These are phyloP conservation scores for Athene noctua DNA, from an alignment of 2,113 vertebrate species.

Conservation along the genomic window DNA sequence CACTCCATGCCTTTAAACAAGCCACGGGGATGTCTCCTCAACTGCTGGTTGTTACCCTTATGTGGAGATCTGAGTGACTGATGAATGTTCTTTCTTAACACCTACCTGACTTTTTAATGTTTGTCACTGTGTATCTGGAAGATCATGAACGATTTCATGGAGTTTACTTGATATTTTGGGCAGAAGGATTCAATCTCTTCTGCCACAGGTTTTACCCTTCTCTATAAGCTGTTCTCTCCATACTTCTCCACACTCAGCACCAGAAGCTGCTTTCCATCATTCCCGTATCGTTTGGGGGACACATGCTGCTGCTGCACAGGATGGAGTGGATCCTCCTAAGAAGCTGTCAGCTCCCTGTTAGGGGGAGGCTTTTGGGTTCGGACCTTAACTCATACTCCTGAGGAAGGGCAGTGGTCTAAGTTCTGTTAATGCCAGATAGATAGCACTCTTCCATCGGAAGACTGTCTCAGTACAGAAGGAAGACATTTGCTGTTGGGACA, in stretches of 20 bases:
- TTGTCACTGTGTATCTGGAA: neutral
- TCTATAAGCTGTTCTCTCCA: neutral
- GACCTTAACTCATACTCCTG: neutral
- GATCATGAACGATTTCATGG: neutral
- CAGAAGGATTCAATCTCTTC: neutral
- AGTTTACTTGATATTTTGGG: neutral
- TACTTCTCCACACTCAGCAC: neutral
- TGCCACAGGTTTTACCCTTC: neutral
- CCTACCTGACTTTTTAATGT: neutral
- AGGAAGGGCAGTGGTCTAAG: neutral
- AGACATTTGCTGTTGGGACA: neutral
- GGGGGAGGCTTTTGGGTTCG: neutral
- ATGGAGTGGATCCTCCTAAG: neutral
- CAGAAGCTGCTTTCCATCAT: neutral
- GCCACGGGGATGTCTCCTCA: neutral
- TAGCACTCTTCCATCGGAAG: neutral
- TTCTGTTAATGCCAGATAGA: neutral
- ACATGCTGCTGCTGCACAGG: neutral
- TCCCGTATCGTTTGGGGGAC: neutral
- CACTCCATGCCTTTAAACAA: neutral
- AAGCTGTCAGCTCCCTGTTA: neutral
- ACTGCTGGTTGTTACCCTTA: neutral
- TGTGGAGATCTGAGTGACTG: neutral
- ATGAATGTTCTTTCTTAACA: neutral
- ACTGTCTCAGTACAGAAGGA: neutral